Evolutionary conservation across 1,140 invertebrate species (phyloP), one percentile per base, ranked within the genome.

Genomic region (Goniozus legneri): DNA sequence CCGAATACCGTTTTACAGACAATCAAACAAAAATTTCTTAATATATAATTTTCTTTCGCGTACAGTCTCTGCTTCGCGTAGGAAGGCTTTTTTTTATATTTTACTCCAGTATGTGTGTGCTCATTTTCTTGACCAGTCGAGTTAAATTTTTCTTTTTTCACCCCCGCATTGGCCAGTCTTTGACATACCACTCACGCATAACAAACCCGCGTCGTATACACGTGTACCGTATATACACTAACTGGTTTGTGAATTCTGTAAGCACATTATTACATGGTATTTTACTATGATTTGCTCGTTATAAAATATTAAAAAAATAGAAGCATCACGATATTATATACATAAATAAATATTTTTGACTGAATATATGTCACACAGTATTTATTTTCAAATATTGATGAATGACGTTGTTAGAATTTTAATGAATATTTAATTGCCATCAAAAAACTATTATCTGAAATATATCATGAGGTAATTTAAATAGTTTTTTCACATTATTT

Each of bases 241-340:
- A 65, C 59, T 64, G 58, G 53, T 50, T 47, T 61, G 51, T 57
- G 56, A 62, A 33, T 64, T 61, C 62, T 65, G 62, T 55, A 65
- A 65, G 44, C 62, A 65, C 43, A 65, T 64, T 53, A 65, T 59
- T 52, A 54, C 56, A 62, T 46, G 53, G 32, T 58, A 58, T 48
- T 55, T 59, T 58, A 59, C 54, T 27, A 27, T 27, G 10, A 27
- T 10, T 6, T 27, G 10, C 4, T 27, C 4, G 10, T 27, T 27
- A 10, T 27, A 10, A n/a, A n/a, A n/a, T n/a, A 27, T 27, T 27
- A 27, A 27, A 10, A 27, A 27, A 6, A 27, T 27, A 27, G 10
- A 6, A 27, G 10, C 10, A 27, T 32, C 42, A 48, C 38, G 31
- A 41, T 33, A 14, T 20, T 48, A 36, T n/a, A 41, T 47, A 4